Evolutionary conservation across 1,140 invertebrate genomes (phyloP).

Genomic region (Uloborus diversus): DNA sequence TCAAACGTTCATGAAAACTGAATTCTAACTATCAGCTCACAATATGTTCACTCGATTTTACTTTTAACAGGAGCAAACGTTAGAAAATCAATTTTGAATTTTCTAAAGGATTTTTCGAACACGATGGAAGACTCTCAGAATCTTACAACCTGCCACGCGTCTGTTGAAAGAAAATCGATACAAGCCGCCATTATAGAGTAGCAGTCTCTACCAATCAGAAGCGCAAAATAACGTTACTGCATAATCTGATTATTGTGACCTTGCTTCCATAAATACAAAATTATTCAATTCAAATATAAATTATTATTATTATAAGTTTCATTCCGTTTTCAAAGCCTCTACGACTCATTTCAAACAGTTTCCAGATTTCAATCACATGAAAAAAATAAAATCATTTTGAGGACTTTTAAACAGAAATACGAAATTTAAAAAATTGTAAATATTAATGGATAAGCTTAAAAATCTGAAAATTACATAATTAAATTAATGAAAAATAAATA

Average conservation of each 20-base stretch:
- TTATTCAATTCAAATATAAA: not conserved
- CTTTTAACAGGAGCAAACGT: not conserved
- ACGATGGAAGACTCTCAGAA: not conserved
- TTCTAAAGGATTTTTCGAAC: not conserved
- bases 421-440: too few species aligned
- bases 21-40: not conserved
- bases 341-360: not conserved
- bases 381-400: too few species aligned
- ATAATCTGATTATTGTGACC: not conserved
- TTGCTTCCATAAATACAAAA: not conserved
- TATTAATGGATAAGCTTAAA: too few species aligned
- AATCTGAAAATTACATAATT: too few species aligned
- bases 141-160: not conserved
- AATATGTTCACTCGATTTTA: not conserved
- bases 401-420: too few species aligned
- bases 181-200: conserved; percentile 5
- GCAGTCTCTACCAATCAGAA: not conserved
- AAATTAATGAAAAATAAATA: too few species aligned
- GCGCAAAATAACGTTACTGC: not conserved
- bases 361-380: not conserved
- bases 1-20: not conserved
- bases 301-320: not conserved
- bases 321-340: not conserved
- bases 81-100: not conserved
- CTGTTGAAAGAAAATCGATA: conserved; percentile 19